Base-by-base conservation (phyloP, 1,140 invertebrate species). In the Microplitis mediator region DNA sequence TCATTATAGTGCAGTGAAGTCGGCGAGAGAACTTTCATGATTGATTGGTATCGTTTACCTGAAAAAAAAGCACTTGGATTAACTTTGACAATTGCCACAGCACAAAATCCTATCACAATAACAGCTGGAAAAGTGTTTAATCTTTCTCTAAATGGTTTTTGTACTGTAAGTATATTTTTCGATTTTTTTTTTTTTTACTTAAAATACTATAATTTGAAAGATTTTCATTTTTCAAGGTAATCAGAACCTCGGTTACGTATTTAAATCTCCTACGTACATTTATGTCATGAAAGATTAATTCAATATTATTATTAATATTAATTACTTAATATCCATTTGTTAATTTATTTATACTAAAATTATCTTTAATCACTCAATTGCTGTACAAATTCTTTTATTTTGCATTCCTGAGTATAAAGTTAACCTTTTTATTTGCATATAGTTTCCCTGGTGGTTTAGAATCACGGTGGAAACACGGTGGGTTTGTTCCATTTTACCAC, bases 111-210 rank as follows among this genome's bases (percentile, higher is more conserved):
- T 5, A 73, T 75, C 9, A 79, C 78, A 54, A 63, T 83, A 9
- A 82, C 81, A 13, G 80, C 80, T 32, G 82, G 80, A 54, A 81
- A 78, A 58, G 71, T 81, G 32, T 75, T 80, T 39, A 74, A 79
- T 36, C 74, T 82, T 16, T 80, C 79, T 2, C 64, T 82, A 4
- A 76, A 65, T 62, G 78, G 76, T 54, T 83, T 83, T 35, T 77
- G 76, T 9, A 74, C 77, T 14, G 81, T 83, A 75, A 77, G 77
- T 72, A 50, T n/a, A 72, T 65, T 13, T 31, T 23, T 71, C 62
- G 31, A 16, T 5, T 31, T 16, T 5, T 61, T 23, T 61, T 2
- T 69, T 60, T 71, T 74, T 14, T 66, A 65, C 13, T 36, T 65
- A 11, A n/a, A n/a, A 63, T 39, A 4, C 5, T 56, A 60, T 31